A percentile compares a stretch with the other conserved stretches of the same genome.
These are phyloP conservation scores for Peromyscus polionotus DNA, from an alignment of 2,113 vertebrate genomes.

Conservation along the genomic window DNA sequence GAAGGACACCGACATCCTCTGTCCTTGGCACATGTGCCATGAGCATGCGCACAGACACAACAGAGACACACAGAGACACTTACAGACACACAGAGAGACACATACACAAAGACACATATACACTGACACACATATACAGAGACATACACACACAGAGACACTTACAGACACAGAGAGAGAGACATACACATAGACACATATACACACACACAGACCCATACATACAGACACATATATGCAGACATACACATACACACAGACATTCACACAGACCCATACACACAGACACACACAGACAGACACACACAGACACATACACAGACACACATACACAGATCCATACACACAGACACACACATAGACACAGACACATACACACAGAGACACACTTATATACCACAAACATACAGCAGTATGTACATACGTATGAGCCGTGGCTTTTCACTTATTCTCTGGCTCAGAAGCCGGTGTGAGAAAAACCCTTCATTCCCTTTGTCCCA, in stretches of 20 bases:
- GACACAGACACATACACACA: neutral
- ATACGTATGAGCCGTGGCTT: fast-evolving
- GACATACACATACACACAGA: neutral
- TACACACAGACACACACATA: too few species aligned
- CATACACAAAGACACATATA: too few species aligned
- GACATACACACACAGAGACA: neutral
- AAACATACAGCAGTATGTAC: too few species aligned
- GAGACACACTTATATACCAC: neutral
- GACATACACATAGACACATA: too few species aligned
- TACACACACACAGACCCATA: too few species aligned
- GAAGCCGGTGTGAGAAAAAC: neutral
- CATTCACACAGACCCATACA: neutral
- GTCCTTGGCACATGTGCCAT: too few species aligned
- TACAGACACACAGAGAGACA: neutral
- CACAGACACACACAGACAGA: neutral
- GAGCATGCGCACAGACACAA: neutral
- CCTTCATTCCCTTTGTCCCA: neutral
- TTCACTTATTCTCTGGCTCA: neutral
- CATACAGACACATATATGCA: neutral
- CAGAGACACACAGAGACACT: too few species aligned
- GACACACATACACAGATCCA: too few species aligned
- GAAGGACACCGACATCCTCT: neutral
- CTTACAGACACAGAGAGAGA: neutral
- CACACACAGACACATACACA: neutral
- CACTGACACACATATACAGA: neutral